Conservation (phyloP, 2,113 vertebrate genomes). For the Salvelinus sp. region DNA sequence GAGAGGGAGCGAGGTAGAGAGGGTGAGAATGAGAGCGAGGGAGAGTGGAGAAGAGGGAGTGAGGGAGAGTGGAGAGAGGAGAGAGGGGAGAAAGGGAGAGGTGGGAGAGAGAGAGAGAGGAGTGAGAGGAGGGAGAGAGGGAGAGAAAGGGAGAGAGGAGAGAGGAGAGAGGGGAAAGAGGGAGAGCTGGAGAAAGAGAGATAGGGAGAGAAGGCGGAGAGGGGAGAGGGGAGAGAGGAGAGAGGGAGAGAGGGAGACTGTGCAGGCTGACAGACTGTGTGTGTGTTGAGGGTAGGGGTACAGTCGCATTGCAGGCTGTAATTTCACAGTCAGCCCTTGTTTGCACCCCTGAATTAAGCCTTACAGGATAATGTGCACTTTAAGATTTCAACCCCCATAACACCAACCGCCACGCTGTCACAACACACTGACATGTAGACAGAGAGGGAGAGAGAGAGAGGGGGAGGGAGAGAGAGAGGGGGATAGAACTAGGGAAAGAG, state of each 20-base stretch:
- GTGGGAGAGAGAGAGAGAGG: no score
- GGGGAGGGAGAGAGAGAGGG: no score
- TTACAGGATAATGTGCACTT: constrained; percentile 84
- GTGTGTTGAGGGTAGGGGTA: constrained; percentile 40
- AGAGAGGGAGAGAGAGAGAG: constrained; percentile 7
- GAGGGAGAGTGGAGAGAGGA: neutral
- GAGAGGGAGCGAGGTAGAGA: neutral
- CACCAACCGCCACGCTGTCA: constrained; percentile 75
- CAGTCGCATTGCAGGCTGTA: constrained; percentile 68
- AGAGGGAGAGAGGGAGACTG: no score
- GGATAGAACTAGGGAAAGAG: neutral
- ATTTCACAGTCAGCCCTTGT: constrained; percentile 77
- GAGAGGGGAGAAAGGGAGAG: neutral
- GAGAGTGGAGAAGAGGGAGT: neutral
- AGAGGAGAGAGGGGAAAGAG: neutral
- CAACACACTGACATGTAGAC: constrained; percentile 69
- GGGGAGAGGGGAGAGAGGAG: no score
- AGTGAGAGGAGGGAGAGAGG: no score
- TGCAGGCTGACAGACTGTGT: neutral
- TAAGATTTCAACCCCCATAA: constrained; percentile 76
- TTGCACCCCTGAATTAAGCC: constrained; percentile 77
- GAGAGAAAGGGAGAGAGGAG: neutral
- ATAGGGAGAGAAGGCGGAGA: constrained; percentile 6
- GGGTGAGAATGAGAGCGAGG: neutral
- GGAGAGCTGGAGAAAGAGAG: no score